These are phyloP conservation scores for Machimus rusticus DNA, from an alignment of 2,888 invertebrate genomes.

Conservation along the genomic window DNA sequence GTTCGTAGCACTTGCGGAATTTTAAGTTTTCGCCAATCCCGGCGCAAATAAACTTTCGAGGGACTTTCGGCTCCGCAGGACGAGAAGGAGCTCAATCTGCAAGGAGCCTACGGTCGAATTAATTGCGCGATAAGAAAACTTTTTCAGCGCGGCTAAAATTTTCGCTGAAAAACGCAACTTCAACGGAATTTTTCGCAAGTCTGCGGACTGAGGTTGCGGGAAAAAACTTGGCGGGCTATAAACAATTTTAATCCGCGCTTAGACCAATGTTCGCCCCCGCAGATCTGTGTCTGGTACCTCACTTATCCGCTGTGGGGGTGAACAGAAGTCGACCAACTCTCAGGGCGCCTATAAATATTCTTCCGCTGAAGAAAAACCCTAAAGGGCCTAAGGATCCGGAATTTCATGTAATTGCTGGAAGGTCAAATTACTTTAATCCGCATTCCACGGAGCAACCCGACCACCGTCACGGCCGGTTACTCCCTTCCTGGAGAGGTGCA, in stretches of 20 bases:
- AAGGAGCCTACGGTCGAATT: neutral
- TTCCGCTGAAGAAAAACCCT: neutral
- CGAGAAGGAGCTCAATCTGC: neutral
- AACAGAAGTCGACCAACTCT: neutral
- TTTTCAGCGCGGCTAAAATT: neutral
- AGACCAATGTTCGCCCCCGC: too few species aligned
- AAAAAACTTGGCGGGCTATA: neutral
- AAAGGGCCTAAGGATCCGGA: neutral
- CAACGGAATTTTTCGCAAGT: neutral
- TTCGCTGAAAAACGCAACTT: neutral
- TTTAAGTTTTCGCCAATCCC: neutral
- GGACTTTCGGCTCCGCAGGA: neutral
- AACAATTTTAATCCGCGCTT: constrained; percentile 6
- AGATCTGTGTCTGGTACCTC: neutral
- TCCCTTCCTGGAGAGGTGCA: neutral
- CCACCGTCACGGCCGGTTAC: neutral
- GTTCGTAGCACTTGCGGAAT: neutral
- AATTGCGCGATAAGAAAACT: neutral
- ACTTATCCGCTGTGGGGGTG: neutral
- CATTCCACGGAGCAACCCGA: neutral
- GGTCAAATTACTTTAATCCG: constrained; percentile 18
- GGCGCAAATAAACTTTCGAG: neutral
- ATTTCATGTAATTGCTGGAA: constrained; percentile 1
- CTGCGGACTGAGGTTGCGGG: neutral
- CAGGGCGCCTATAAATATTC: constrained; percentile 8